A percentile compares a stretch with the other conserved stretches of the same genome.
Conservation (phyloP, 2,888 invertebrate species). For the Perizoma flavofasciatum region DNA sequence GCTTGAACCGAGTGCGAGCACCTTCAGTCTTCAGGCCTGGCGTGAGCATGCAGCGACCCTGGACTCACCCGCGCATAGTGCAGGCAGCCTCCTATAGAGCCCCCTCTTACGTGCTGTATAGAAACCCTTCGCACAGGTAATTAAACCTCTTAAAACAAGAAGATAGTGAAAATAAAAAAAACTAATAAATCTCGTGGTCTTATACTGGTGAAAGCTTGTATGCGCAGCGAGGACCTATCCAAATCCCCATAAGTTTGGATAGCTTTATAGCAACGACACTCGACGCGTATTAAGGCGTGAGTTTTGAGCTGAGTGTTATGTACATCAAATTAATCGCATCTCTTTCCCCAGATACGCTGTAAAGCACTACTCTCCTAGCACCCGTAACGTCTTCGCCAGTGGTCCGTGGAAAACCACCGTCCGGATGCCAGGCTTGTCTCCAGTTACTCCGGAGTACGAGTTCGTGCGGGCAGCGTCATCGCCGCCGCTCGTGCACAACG, state of each 20-base stretch:
- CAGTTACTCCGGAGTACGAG: conserved; percentile 61
- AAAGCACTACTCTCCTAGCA: conserved; percentile 59
- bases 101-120: conserved; percentile 64
- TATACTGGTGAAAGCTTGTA: no score
- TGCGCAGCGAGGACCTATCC: no score
- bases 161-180: no score
- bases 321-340: no score
- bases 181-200: no score
- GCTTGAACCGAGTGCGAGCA: conserved; percentile 54
- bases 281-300: no score
- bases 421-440: conserved; percentile 47
- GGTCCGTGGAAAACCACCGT: conserved; percentile 65
- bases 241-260: no score
- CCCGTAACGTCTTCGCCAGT: conserved; percentile 51
- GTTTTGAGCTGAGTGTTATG: no score
- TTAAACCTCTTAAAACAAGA: no score
- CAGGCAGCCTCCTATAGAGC: conserved; percentile 62
- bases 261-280: no score
- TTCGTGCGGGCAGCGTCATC: conserved; percentile 64
- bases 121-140: conserved; percentile 64
- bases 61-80: conserved; percentile 56
- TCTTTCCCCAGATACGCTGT: conserved; percentile 58
- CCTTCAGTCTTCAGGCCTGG: conserved; percentile 70
- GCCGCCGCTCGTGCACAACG: conserved; percentile 51
- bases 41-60: conserved; percentile 60